These are phyloP conservation scores for Sclerodermus sp. DNA, from an alignment of 2,888 invertebrate genomes.

Conservation along the genomic window DNA sequence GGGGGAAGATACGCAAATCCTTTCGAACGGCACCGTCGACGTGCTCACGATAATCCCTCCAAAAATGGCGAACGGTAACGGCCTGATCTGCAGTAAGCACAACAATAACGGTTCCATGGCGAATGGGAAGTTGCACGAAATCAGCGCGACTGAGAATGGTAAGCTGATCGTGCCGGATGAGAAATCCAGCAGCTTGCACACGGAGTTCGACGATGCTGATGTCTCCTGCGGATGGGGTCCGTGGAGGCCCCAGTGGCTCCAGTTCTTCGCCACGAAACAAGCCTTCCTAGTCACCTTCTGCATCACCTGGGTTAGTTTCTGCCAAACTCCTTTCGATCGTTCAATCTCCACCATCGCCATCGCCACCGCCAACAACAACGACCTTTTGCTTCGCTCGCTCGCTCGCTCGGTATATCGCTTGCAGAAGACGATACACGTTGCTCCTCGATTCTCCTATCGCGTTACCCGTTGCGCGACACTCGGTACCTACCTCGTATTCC, in stretches of 20 bases:
- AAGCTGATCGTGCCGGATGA: constrained; percentile 41
- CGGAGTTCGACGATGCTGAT: constrained; percentile 57
- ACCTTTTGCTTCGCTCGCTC: no score
- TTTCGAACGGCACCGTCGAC: constrained; percentile 45
- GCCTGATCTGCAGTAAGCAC: constrained; percentile 40
- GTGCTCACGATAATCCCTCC: constrained; percentile 50
- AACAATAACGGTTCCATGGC: constrained; percentile 50
- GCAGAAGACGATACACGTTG: no score
- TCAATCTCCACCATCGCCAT: no score
- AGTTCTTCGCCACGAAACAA: constrained; percentile 82
- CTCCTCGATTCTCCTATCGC: no score
- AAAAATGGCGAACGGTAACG: constrained; percentile 48
- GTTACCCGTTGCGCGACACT: no score
- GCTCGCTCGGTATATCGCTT: no score
- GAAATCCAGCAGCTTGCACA: constrained; percentile 42
- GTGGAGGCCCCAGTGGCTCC: constrained; percentile 74
- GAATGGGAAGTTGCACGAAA: constrained; percentile 46
- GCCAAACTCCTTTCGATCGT: no score
- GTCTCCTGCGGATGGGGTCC: constrained; percentile 80
- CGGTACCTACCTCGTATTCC: no score
- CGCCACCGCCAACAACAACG: no score
- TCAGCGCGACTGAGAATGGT: constrained; percentile 44
- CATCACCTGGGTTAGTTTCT: constrained; percentile 78
- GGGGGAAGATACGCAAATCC: constrained; percentile 47
- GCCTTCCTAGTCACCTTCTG: constrained; percentile 87